phyloP scores from a whole-genome alignment of 2,113 vertebrate species.

The Lepisosteus osseus region DNA sequence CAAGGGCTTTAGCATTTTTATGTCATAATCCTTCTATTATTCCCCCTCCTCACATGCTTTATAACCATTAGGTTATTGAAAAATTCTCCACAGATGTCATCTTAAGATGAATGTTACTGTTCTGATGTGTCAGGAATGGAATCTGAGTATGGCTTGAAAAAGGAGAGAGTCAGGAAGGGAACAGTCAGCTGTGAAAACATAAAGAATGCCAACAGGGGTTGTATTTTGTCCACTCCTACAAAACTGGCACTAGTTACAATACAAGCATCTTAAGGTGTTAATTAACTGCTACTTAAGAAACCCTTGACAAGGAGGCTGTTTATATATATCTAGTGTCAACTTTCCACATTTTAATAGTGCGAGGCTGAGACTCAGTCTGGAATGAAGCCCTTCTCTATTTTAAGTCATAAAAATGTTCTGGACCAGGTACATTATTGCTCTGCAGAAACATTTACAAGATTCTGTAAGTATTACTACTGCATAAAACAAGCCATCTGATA shows the following conservation, averaged over 20 bases:
- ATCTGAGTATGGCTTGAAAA: constrained; percentile 73
- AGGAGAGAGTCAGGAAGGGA: constrained; percentile 66
- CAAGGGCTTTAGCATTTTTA: constrained; percentile 79
- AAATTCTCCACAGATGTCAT: constrained; percentile 85
- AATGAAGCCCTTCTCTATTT: background rate
- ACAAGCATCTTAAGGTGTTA: constrained; percentile 40
- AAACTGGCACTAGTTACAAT: constrained; percentile 45
- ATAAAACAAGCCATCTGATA: too few relatives aligned
- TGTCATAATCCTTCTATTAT: constrained; percentile 73
- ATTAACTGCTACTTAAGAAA: constrained; percentile 41
- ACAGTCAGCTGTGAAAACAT: constrained; percentile 75
- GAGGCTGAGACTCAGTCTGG: background rate
- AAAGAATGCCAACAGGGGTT: constrained; percentile 58
- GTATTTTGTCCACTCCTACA: constrained; percentile 59
- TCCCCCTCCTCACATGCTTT: constrained; percentile 59
- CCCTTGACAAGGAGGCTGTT: background rate
- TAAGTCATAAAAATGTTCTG: background rate
- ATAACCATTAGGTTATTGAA: constrained; percentile 78
- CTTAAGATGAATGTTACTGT: constrained; percentile 80
- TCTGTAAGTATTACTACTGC: too few relatives aligned
- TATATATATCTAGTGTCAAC: background rate
- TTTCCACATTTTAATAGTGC: background rate
- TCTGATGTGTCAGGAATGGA: constrained; percentile 75
- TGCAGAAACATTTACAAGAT: too few relatives aligned
- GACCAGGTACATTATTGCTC: background rate